Evolutionary conservation across 2,113 vertebrate genomes (phyloP).

Genomic region (Sialia sialis): DNA sequence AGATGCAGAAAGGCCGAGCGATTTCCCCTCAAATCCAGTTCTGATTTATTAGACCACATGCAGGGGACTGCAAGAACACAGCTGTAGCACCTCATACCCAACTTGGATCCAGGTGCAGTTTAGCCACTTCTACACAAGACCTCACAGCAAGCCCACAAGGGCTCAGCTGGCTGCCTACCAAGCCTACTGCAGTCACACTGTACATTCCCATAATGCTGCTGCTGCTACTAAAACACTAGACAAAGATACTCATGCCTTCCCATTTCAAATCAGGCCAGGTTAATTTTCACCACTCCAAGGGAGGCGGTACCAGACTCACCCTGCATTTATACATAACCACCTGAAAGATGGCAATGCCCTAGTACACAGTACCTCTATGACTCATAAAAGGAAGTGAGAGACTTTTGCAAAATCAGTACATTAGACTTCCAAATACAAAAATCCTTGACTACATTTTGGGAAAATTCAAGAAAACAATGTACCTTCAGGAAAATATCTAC

Average conservation of each 20-base stretch:
- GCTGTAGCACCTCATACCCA: background rate
- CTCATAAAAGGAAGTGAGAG: background rate
- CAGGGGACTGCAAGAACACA: slow-evolving; percentile 18
- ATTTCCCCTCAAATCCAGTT: background rate
- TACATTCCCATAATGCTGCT: rapidly evolving
- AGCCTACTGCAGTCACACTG: background rate
- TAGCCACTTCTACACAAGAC: background rate
- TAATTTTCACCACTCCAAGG: background rate
- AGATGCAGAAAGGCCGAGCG: background rate
- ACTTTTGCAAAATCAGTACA: background rate
- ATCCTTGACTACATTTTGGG: background rate
- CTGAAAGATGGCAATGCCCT: background rate
- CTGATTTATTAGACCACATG: background rate
- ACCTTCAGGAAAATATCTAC: background rate
- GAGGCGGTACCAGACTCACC: background rate
- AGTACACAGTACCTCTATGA: background rate
- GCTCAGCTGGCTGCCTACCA: background rate
- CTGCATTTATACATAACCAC: background rate
- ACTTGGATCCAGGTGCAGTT: background rate
- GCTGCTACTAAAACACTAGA: background rate
- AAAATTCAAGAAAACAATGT: background rate
- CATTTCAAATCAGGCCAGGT: background rate
- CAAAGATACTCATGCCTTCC: background rate
- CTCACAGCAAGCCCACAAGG: background rate
- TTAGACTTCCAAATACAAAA: background rate